Percentiles rank a stretch among this genome's conserved stretches.
These are phyloP conservation scores for Aix galericulata DNA, from an alignment of 2,113 vertebrate genomes.

Conservation along the genomic window DNA sequence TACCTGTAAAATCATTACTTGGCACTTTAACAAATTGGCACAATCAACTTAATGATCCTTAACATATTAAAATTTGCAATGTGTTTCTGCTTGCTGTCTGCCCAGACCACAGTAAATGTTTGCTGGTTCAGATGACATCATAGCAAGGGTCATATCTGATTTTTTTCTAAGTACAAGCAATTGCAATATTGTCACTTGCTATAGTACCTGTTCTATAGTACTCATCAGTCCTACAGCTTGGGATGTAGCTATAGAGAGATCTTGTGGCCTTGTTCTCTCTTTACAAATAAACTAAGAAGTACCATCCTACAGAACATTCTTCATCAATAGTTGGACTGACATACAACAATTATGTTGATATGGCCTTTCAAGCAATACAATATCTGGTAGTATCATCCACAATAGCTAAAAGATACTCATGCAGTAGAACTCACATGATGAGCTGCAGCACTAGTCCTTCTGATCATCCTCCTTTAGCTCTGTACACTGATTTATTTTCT, in stretches of 20 bases:
- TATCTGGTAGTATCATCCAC: background rate
- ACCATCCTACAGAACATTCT: background rate
- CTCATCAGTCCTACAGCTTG: background rate
- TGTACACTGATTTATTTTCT: background rate
- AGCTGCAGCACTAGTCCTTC: background rate
- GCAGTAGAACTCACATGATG: background rate
- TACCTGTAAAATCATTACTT: constrained; percentile 82
- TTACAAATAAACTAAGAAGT: background rate
- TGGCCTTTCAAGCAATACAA: background rate
- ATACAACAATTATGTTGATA: rapidly evolving
- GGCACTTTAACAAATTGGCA: constrained; percentile 77
- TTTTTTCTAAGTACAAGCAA: constrained; percentile 35
- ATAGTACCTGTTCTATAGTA: background rate
- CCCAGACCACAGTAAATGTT: constrained; percentile 38
- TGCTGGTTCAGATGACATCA: constrained; percentile 58
- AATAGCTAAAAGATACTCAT: background rate
- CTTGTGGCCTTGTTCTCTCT: background rate
- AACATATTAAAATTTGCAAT: constrained; percentile 64
- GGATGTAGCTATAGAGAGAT: background rate
- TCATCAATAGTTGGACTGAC: background rate
- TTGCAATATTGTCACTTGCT: background rate
- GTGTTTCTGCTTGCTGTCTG: constrained; percentile 58
- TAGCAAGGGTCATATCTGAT: constrained; percentile 35
- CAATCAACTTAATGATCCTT: constrained; percentile 73
- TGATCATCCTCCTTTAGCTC: background rate